phyloP scores from a whole-genome alignment of 1,140 invertebrate species.

The Diuraphis noxia region DNA sequence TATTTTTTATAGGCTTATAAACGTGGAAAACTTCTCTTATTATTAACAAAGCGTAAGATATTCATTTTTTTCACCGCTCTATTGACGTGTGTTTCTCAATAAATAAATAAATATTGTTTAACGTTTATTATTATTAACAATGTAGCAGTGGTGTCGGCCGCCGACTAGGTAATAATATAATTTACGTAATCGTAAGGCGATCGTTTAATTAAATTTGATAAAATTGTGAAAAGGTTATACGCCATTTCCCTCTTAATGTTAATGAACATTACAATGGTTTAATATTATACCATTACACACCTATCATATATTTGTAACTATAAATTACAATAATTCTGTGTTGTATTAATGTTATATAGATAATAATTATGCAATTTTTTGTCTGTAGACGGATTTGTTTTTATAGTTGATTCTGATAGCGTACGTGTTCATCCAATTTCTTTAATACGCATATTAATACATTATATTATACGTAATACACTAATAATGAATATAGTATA shows the following conservation, averaged over 20 bases:
- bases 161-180: not conserved
- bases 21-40: too few relatives aligned
- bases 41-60: not conserved
- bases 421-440: not conserved
- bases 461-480: not conserved
- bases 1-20: too few relatives aligned
- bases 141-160: not conserved
- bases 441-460: not conserved
- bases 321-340: not conserved
- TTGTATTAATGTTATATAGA: not conserved
- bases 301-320: not conserved
- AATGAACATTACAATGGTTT: not conserved
- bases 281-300: not conserved
- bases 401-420: not conserved
- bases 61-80: not conserved
- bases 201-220: not conserved
- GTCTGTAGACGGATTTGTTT: not conserved
- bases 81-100: not conserved
- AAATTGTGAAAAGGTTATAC: not conserved
- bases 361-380: not conserved
- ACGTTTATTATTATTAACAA: not conserved
- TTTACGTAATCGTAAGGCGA: not conserved
- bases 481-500: not conserved
- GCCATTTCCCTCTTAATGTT: not conserved
- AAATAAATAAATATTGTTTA: not conserved